A percentile compares a stretch with the other conserved stretches of the same genome.
phyloP scores from a whole-genome alignment of 1,140 invertebrate genomes.

The Drosophila mauritiana region DNA sequence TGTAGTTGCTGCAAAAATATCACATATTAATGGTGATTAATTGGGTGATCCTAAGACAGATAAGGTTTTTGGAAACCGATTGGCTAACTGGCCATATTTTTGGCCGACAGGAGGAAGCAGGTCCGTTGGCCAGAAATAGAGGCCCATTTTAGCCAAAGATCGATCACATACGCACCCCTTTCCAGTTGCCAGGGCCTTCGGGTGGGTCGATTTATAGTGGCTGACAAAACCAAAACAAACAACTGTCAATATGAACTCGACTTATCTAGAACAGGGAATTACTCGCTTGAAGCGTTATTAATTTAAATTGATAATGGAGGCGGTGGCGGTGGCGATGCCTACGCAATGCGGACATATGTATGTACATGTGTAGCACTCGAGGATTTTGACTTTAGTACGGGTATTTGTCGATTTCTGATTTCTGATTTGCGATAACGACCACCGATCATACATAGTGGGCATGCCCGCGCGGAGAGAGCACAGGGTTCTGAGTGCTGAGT shows the following conservation, averaged over 20 bases:
- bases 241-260: constrained; percentile 59
- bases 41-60: too few species aligned
- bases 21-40: neutral
- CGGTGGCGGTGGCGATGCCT: constrained; percentile 40
- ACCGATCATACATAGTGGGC: constrained; percentile 57
- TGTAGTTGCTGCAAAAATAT: too few species aligned
- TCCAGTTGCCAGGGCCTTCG: constrained; percentile 48
- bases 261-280: constrained; percentile 66
- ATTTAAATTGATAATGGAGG: constrained; percentile 68
- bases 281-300: constrained; percentile 69
- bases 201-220: constrained; percentile 57
- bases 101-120: constrained; percentile 2
- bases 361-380: constrained; percentile 45
- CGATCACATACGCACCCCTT: neutral
- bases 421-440: constrained; percentile 73
- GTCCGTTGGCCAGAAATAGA: constrained; percentile 16
- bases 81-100: neutral
- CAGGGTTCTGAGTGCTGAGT: constrained; percentile 6
- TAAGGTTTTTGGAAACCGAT: neutral
- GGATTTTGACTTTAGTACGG: constrained; percentile 65
- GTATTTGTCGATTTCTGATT: constrained; percentile 59
- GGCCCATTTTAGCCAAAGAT: constrained; percentile 14
- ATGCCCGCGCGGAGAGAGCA: constrained; percentile 20
- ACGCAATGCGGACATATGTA: constrained; percentile 36
- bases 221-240: constrained; percentile 62